Conservation (phyloP, 1,140 invertebrate genomes). For the Theocolax elegans region DNA sequence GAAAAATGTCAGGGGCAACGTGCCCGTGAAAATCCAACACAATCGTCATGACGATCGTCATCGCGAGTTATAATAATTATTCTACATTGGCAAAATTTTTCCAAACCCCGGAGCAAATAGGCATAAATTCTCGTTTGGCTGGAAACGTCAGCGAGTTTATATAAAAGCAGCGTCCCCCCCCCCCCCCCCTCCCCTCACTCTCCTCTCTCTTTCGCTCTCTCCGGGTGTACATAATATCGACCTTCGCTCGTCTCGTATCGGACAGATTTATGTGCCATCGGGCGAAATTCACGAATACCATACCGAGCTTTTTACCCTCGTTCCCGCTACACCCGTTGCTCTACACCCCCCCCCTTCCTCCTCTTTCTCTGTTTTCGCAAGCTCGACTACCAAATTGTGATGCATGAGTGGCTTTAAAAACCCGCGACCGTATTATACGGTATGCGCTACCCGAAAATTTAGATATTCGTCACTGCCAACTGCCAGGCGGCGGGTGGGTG, state of each 20-base stretch:
- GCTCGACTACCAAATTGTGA: constrained; percentile 48
- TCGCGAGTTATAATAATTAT: constrained; percentile 30
- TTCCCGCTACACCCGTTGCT: too few species aligned
- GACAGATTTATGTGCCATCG: constrained; percentile 33
- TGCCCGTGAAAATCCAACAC: constrained; percentile 1
- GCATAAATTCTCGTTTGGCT: constrained; percentile 35
- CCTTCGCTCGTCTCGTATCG: not conserved
- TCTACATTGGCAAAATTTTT: too few species aligned
- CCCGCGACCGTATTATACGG: constrained; percentile 34
- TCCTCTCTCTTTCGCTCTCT: too few species aligned
- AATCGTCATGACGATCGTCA: constrained; percentile 18
- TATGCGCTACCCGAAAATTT: constrained; percentile 45
- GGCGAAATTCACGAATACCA: constrained; percentile 16
- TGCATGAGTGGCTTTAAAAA: constrained; percentile 54
- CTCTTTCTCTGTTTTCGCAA: constrained; percentile 27
- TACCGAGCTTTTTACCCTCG: too few species aligned
- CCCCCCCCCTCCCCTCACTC: not conserved
- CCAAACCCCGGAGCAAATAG: not conserved
- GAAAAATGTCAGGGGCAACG: constrained; percentile 2
- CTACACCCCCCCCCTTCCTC: too few species aligned
- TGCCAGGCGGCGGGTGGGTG: constrained; percentile 38
- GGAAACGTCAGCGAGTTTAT: constrained; percentile 20
- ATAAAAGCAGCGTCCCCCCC: not conserved
- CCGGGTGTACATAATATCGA: constrained; percentile 36
- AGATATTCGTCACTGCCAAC: constrained; percentile 56